These are phyloP conservation scores for Plectropomus leopardus DNA, from an alignment of 2,113 vertebrate species.

Conservation along the genomic window DNA sequence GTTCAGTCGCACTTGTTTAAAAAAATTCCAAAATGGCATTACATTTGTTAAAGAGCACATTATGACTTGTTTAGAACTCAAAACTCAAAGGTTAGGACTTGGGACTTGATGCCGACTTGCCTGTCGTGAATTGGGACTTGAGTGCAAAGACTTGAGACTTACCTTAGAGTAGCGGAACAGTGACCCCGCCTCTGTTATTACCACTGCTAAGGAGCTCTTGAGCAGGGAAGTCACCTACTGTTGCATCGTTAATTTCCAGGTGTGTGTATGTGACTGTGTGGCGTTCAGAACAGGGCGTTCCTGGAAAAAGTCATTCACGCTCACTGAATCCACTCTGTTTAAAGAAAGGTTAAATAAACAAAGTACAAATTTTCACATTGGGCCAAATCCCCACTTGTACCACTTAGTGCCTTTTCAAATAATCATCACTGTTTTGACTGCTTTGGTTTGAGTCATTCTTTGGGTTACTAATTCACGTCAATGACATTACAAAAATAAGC, in stretches of 20 bases:
- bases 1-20: too few species aligned
- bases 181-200: too few species aligned
- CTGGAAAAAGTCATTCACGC: constrained; percentile 32
- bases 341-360: constrained; percentile 41
- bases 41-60: too few species aligned
- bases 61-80: too few species aligned
- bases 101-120: too few species aligned
- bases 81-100: too few species aligned
- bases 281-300: constrained; percentile 25
- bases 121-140: too few species aligned
- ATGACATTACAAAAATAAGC: not conserved
- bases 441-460: constrained; percentile 12
- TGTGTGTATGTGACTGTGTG: constrained; percentile 13
- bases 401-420: constrained; percentile 22
- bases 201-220: not conserved
- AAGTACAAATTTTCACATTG: not conserved
- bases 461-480: not conserved
- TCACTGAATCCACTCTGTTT: constrained; percentile 23
- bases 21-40: too few species aligned
- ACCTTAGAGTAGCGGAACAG: too few species aligned
- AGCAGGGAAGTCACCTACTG: not conserved
- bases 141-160: too few species aligned
- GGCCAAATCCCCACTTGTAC: not conserved
- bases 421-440: constrained; percentile 15
- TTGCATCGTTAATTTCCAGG: not conserved